Base-by-base conservation (phyloP, 2,113 vertebrate genomes). In the Erinaceus europaeus region DNA sequence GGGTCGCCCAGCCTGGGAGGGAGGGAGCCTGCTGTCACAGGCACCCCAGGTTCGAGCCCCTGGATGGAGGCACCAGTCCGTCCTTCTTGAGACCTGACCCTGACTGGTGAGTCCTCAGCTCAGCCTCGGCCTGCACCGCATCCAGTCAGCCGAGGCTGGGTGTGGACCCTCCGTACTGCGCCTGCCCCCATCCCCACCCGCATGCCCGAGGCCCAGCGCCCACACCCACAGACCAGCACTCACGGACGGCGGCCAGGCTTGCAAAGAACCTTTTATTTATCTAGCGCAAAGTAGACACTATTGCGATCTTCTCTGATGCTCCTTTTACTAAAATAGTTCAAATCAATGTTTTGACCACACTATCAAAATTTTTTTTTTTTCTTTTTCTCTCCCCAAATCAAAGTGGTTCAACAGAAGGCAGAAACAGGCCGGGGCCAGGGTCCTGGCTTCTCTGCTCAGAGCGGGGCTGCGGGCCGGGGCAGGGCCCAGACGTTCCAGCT, bases 301-400 rank as follows among this genome's bases (percentile, higher is more conserved):
- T 96, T 97, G 97, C 97, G 96, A 90, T 96, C 77, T 48, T 72
- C 32, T 82, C 82, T 96, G 95, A 95, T 96, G 96, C 97, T 97
- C 97, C 95, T 96, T 94, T 96, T 98, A 97, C 97, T 98, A 98
- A 97, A 97, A 97, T 97, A 97, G 97, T 95, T 97, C 96, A 97
- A 95, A 97, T 96, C 32, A 97, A 84, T 94, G 96, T 97, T 95
- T 95, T 97, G 97, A 97, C 93, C 97, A 97, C 97, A 96, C 97
- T 97, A 97, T 97, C 96, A 97, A 97, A 97, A 97, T 96, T 95
- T 94, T 90, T 95, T 88, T 81, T 94, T 87, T 21, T 94, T 87
- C 21, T 89, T 92, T 94, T 67, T 93, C 81, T 91, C 90, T 74
- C 78, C 84, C 74, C 79, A 96, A 96, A 94, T 95, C 93, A 94